phyloP scores from a whole-genome alignment of 2,888 invertebrate species.

The Lucinisca nassula region DNA sequence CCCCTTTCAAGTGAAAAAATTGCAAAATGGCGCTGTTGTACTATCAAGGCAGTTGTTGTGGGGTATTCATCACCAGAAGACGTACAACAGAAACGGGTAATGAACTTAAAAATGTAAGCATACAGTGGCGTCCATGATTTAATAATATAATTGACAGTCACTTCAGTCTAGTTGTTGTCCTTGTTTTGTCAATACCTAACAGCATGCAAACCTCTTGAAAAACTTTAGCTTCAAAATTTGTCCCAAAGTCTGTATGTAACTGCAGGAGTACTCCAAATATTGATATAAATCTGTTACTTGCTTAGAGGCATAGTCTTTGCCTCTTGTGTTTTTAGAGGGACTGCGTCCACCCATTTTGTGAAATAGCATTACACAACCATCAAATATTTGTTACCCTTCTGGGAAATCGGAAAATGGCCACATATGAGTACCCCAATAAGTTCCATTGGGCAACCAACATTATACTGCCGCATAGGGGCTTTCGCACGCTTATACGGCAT shows the following conservation, averaged over 20 bases:
- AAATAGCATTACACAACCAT: constrained; percentile 50
- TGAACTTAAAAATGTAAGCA: constrained; percentile 52
- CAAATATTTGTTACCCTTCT: constrained; percentile 34
- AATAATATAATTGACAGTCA: too few species aligned
- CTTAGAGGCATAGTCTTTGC: constrained; percentile 27
- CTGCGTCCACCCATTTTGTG: constrained; percentile 58
- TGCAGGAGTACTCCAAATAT: constrained; percentile 37
- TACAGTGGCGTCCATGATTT: too few species aligned
- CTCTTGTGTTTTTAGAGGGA: too few species aligned
- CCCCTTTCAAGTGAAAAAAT: too few species aligned
- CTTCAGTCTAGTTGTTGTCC: too few species aligned
- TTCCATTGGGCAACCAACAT: too few species aligned
- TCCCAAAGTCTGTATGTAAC: constrained; percentile 36
- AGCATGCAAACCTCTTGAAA: constrained; percentile 41
- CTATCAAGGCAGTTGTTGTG: too few species aligned
- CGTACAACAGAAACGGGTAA: constrained; percentile 38
- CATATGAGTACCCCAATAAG: constrained; percentile 40
- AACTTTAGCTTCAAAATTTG: constrained; percentile 40
- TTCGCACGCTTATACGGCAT: constrained; percentile 17
- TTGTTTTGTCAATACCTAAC: constrained; percentile 34
- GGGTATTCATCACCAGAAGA: too few species aligned
- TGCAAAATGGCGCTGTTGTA: too few species aligned
- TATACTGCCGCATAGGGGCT: too few species aligned
- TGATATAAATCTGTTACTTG: constrained; percentile 31
- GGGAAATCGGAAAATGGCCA: constrained; percentile 35